phyloP scores from a whole-genome alignment of 2,797 vertebrate genomes.

The Myripristis jacobus region DNA sequence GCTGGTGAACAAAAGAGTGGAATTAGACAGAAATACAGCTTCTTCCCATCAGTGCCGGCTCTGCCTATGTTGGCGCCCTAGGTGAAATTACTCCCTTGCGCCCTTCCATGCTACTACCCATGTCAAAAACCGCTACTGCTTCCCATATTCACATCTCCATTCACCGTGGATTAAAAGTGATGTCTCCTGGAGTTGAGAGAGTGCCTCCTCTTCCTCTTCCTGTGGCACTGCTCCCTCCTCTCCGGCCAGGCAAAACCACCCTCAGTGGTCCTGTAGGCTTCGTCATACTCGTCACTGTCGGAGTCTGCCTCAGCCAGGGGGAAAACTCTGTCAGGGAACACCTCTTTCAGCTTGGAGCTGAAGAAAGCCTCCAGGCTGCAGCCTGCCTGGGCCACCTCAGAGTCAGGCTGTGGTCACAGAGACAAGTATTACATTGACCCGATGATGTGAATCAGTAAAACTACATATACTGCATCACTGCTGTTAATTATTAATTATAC shows the following conservation, averaged over 20 bases:
- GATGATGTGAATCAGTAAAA: neutral
- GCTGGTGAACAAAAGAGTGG: conserved; percentile 23
- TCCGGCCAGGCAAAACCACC: conserved; percentile 91
- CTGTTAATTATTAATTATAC: conserved; percentile 8
- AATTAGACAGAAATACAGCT: conserved; percentile 44
- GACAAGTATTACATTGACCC: conserved; percentile 3
- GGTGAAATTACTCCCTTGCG: too few species aligned
- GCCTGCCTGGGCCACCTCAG: conserved; percentile 97
- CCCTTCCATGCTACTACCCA: too few species aligned
- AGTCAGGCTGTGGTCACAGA: conserved; percentile 89
- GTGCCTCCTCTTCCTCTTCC: conserved; percentile 94
- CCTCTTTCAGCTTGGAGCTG: conserved; percentile 88
- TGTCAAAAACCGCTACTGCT: too few species aligned
- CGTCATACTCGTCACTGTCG: conserved; percentile 92
- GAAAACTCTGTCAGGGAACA: conserved; percentile 89
- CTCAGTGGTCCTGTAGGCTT: conserved; percentile 76
- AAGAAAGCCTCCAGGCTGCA: conserved; percentile 91
- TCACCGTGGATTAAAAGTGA: conserved; percentile 71
- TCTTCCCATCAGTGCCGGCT: too few species aligned
- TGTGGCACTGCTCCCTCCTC: conserved; percentile 89
- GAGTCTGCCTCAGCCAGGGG: conserved; percentile 87
- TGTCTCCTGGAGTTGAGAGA: conserved; percentile 85
- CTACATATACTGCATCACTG: neutral
- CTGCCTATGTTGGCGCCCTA: too few species aligned
- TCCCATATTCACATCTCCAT: conserved; percentile 19